phyloP scores from a whole-genome alignment of 2,797 vertebrate species.

The Rhodeus uyekii region DNA sequence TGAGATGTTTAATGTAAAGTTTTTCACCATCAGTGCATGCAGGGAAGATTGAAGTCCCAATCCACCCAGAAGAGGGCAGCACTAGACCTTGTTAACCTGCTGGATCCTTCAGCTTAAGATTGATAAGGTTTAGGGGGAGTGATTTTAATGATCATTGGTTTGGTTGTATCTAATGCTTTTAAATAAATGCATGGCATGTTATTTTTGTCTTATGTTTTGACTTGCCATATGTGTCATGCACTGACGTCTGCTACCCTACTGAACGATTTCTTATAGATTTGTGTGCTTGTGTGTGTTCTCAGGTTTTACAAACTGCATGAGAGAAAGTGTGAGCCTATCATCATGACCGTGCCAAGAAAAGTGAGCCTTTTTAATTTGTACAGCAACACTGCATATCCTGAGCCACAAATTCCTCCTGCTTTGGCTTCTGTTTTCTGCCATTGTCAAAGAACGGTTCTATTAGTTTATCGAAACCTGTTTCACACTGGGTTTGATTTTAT shows the following conservation, averaged over 20 bases:
- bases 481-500: not conserved
- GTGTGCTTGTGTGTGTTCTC: constrained; percentile 52
- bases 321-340: constrained; percentile 96
- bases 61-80: constrained; percentile 70
- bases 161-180: not conserved
- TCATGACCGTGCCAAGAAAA: constrained; percentile 99
- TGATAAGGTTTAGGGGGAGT: not conserved
- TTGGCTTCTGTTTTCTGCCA: not conserved
- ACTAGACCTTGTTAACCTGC: not conserved
- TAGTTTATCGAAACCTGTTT: not conserved
- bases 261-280: not conserved
- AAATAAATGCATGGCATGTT: not conserved
- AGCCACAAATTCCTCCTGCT: not conserved
- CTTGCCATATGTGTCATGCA: not conserved
- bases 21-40: not conserved
- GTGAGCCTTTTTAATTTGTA: constrained; percentile 68
- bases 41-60: not conserved
- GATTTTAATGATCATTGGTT: not conserved
- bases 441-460: not conserved
- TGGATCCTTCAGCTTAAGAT: not conserved
- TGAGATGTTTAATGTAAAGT: too few species aligned
- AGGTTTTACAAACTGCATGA: constrained; percentile 98
- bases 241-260: not conserved
- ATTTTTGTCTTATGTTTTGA: not conserved
- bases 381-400: not conserved